Evolutionary conservation across 2,113 vertebrate genomes (phyloP).

Genomic region (Eurystomus gularis): DNA sequence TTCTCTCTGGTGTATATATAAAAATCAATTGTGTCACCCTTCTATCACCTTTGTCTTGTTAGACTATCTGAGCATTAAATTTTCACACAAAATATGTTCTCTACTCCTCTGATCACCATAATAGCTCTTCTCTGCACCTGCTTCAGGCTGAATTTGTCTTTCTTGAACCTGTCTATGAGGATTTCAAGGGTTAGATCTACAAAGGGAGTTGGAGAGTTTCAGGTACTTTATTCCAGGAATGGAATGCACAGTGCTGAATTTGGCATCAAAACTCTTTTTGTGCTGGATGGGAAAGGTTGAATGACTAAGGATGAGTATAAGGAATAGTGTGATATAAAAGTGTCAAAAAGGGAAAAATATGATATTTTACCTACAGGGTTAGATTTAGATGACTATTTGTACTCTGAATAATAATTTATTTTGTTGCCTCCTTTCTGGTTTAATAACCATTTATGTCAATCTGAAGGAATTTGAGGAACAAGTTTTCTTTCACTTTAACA

Average conservation of each 20-base stretch:
- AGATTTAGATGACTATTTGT: neutral
- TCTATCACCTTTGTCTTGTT: conserved; percentile 27
- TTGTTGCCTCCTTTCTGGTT: neutral
- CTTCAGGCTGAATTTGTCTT: neutral
- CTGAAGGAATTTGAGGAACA: neutral
- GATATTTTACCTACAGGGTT: neutral
- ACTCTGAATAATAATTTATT: neutral
- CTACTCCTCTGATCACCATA: neutral
- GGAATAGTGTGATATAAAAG: neutral
- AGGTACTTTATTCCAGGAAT: neutral
- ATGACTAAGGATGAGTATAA: neutral
- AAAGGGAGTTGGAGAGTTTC: neutral
- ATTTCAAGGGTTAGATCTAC: neutral
- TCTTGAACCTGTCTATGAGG: neutral
- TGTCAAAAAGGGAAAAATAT: neutral
- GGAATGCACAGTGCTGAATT: neutral
- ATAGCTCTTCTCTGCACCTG: neutral
- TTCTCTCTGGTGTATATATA: neutral
- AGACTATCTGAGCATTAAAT: neutral
- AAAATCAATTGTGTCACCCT: neutral
- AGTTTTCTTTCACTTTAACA: neutral
- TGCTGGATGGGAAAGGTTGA: neutral
- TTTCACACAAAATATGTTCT: neutral
- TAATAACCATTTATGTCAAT: neutral
- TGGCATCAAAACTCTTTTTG: neutral